Evolutionary conservation across 2,888 invertebrate species (phyloP), one percentile per base, ranked within the genome.

Genomic region (Cryptus viduatorius): DNA sequence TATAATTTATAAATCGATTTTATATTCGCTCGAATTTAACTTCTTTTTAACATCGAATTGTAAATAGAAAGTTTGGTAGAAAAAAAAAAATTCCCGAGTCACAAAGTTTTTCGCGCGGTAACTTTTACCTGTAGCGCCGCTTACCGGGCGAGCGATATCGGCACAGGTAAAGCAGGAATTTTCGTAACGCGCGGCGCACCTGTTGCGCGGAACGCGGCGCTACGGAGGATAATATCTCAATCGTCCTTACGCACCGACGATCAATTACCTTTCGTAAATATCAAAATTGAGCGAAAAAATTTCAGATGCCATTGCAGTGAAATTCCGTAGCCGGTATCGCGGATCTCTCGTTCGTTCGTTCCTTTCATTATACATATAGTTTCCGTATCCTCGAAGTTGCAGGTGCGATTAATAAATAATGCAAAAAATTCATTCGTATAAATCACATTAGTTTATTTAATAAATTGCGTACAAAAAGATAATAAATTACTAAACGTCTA

Each of bases 401-500:
- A 50, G 50, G 50, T 50, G n/a, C n/a, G 16, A 19, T n/a, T 19
- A 5, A 53, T 2, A 19, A 53, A 10, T 1, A 53, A 31, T 46
- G 24, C 24, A 61, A 64, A 46, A 46, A 7, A 46, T 56, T 61
- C 37, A 67, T 24, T 24, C 50, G 65, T 75, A 76, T 79, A 46
- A 84, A 86, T 82, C 67, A 82, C 82, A 85, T 86, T 85, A 67
- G 61, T 84, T 75, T 79, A 79, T 81, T 87, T 79, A 69, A 46
- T 46, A 86, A 87, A 84, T 67, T 50, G 68, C 50, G 86, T 88
- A 89, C 83, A 88, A 88, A 75, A 86, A 88, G 81, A 80, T 82
- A 89, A 90, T 89, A 88, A 88, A 87, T 88, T 84, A 83, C 64
- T 84, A 87, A 71, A 76, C 8, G 67, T 78, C 85, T 71, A 86